These are phyloP conservation scores for Heliconius sara DNA, from an alignment of 2,888 invertebrate genomes.

Conservation along the genomic window DNA sequence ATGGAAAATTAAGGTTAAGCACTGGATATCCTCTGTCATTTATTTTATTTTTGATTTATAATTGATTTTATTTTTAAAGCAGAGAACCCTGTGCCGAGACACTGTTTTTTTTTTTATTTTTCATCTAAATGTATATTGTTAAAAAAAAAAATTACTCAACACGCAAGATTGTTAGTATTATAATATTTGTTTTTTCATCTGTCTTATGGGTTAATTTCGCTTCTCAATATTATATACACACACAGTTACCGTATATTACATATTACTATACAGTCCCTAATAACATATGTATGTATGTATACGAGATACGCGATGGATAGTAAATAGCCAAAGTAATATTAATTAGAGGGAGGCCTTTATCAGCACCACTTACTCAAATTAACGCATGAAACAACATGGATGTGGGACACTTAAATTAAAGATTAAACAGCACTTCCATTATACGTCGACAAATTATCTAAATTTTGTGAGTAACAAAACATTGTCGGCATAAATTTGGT, in stretches of 20 bases:
- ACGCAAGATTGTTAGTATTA: no score
- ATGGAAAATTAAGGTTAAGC: no score
- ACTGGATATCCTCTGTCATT: no score
- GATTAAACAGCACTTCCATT: conserved; percentile 73
- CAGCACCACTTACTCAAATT: conserved; percentile 66
- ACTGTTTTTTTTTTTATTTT: no score
- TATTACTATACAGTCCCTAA: background rate
- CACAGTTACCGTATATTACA: background rate
- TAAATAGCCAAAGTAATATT: conserved; percentile 36
- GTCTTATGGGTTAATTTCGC: no score
- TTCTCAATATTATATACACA: no score
- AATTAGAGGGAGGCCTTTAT: conserved; percentile 36
- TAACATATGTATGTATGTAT: background rate
- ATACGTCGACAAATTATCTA: conserved; percentile 69
- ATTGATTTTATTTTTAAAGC: no score
- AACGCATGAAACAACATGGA: conserved; percentile 62
- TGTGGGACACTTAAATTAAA: conserved; percentile 73
- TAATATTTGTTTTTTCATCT: no score
- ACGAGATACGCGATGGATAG: background rate
- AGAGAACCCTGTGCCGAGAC: no score
- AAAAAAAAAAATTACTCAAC: no score
- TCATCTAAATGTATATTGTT: no score
- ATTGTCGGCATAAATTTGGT: conserved; percentile 68
- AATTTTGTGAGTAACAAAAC: conserved; percentile 66
- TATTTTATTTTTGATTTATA: no score